Conservation (phyloP, 2,113 vertebrate genomes). For the Ictidomys tridecemlineatus region DNA sequence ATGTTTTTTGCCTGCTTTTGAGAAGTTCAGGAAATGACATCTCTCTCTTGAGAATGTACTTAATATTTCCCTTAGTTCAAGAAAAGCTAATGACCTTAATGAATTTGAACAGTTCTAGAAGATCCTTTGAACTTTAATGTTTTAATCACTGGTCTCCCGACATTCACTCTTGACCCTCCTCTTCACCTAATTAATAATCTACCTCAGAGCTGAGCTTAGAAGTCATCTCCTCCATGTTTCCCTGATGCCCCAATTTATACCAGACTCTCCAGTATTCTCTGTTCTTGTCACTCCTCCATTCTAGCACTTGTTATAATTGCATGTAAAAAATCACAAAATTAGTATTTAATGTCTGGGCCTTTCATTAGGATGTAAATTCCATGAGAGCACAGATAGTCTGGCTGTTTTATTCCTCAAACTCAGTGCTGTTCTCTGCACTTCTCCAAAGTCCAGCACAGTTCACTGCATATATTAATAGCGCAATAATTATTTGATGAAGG, state of each 20-base stretch:
- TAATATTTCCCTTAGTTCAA: background rate
- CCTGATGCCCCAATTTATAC: background rate
- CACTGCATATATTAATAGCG: background rate
- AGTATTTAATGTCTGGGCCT: background rate
- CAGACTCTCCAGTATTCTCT: background rate
- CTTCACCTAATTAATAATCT: background rate
- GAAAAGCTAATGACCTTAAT: conserved; percentile 8
- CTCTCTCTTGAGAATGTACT: conserved; percentile 10
- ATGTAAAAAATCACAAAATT: background rate
- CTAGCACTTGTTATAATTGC: background rate
- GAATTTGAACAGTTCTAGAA: conserved; percentile 21
- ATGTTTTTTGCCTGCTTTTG: conserved; percentile 18
- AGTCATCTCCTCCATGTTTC: background rate
- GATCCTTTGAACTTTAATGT: conserved; percentile 11
- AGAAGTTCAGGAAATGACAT: background rate
- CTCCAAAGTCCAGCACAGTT: background rate
- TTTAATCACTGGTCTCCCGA: background rate
- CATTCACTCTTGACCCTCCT: background rate
- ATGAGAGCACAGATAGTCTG: background rate
- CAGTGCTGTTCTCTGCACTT: background rate
- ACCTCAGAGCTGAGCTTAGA: background rate
- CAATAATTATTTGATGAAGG: background rate
- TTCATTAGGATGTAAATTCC: background rate
- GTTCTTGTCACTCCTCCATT: background rate
- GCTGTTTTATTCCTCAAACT: background rate